Conservation (phyloP, 2,888 invertebrate genomes). For the Agelastica alni region DNA sequence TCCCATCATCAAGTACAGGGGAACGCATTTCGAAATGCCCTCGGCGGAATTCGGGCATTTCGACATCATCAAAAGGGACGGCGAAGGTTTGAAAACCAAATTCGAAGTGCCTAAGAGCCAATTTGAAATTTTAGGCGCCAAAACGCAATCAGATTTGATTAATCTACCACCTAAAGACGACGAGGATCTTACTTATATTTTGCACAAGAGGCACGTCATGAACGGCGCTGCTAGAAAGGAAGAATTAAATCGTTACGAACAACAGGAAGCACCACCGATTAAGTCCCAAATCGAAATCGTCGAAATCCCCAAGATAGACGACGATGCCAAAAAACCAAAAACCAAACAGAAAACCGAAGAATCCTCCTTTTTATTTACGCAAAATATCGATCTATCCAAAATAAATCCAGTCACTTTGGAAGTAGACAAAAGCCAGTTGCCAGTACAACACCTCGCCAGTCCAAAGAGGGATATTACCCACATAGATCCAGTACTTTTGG, state of each 20-base stretch:
- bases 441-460: conserved; percentile 68
- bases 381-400: conserved; percentile 75
- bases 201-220: conserved; percentile 84
- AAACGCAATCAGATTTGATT: conserved; percentile 56
- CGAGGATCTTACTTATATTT: conserved; percentile 81
- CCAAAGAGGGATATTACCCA: conserved; percentile 74
- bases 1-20: conserved; percentile 67
- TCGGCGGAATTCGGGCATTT: conserved; percentile 66
- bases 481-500: conserved; percentile 68
- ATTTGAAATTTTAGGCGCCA: conserved; percentile 64
- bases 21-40: conserved; percentile 56
- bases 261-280: conserved; percentile 56
- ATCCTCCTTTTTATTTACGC: conserved; percentile 70
- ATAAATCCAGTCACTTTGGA: conserved; percentile 74
- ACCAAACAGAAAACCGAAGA: conserved; percentile 46
- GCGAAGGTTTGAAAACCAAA: conserved; percentile 63
- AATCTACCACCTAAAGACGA: conserved; percentile 60
- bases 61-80: conserved; percentile 61
- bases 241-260: conserved; percentile 37
- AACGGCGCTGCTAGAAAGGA: conserved; percentile 74
- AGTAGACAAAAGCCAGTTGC: conserved; percentile 66
- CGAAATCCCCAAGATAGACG: conserved; percentile 53
- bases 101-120: conserved; percentile 76
- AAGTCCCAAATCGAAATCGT: conserved; percentile 40
- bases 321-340: conserved; percentile 42